Conservation (phyloP, 2,113 vertebrate species). For the Tyto alba region DNA sequence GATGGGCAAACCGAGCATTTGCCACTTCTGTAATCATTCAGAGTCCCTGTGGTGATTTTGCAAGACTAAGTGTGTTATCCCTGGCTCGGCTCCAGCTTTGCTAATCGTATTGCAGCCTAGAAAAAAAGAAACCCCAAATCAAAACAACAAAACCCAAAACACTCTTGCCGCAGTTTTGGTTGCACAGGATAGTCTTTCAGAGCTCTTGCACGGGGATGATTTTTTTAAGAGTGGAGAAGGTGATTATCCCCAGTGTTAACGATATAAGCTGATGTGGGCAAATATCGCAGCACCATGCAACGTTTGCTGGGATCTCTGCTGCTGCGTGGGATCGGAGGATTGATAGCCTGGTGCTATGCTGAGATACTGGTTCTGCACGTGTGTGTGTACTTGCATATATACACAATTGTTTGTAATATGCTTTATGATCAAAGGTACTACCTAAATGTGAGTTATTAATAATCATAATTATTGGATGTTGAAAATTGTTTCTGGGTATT, state of each 20-base stretch:
- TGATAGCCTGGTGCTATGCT: background rate
- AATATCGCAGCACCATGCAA: background rate
- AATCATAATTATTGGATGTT: slow-evolving; percentile 40
- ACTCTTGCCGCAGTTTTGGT: background rate
- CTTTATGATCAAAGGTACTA: slow-evolving; percentile 24
- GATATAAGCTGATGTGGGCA: background rate
- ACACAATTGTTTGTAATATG: background rate
- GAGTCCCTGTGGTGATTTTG: background rate
- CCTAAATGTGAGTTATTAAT: slow-evolving; percentile 28
- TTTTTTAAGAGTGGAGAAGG: background rate
- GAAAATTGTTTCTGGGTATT: slow-evolving; percentile 22
- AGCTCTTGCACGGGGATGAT: background rate
- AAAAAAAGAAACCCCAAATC: background rate
- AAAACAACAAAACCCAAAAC: background rate
- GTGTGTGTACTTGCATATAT: background rate
- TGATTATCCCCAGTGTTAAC: background rate
- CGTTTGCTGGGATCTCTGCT: background rate
- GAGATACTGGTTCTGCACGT: background rate
- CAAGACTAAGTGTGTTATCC: background rate
- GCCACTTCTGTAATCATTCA: background rate
- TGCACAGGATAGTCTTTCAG: rapidly evolving
- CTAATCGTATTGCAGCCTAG: background rate
- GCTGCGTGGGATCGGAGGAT: background rate
- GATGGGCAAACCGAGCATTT: background rate
- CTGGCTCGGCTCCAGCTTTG: background rate